phyloP scores from a whole-genome alignment of 2,113 vertebrate genomes.

The Rhynchomys soricoides region DNA sequence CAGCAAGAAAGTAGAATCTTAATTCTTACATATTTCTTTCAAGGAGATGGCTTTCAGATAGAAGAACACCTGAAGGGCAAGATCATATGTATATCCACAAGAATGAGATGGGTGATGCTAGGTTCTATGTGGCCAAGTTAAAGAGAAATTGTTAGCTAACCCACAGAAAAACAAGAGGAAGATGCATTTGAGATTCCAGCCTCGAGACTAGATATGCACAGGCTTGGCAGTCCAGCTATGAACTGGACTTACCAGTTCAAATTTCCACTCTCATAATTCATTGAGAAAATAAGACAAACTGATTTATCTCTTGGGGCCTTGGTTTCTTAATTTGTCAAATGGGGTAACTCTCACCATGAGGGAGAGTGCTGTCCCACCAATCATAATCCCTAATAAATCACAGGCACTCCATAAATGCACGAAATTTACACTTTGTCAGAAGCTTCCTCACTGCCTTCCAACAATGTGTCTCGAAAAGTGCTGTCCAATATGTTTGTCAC shows the following conservation, averaged over 20 bases:
- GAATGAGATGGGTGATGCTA: background rate
- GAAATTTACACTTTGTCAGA: background rate
- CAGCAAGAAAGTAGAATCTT: background rate
- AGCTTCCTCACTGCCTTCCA: slow-evolving; percentile 9
- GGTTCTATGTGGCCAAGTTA: background rate
- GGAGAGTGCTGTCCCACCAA: background rate
- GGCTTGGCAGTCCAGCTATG: background rate
- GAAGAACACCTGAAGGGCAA: background rate
- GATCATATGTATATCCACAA: background rate
- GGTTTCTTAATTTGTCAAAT: slow-evolving; percentile 6
- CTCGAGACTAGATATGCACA: background rate
- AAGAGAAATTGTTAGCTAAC: background rate
- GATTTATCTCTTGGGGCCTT: background rate
- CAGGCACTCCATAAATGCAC: background rate
- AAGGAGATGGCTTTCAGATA: background rate
- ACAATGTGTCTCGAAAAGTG: background rate
- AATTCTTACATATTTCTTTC: background rate
- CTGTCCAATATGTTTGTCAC: background rate
- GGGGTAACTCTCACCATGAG: background rate
- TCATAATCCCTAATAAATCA: background rate
- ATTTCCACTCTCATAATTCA: background rate
- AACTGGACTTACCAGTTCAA: background rate
- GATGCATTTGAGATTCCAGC: background rate
- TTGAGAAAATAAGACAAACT: background rate
- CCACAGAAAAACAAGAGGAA: background rate